phyloP scores from a whole-genome alignment of 2,797 vertebrate species.

The Diglossa cyanea region DNA sequence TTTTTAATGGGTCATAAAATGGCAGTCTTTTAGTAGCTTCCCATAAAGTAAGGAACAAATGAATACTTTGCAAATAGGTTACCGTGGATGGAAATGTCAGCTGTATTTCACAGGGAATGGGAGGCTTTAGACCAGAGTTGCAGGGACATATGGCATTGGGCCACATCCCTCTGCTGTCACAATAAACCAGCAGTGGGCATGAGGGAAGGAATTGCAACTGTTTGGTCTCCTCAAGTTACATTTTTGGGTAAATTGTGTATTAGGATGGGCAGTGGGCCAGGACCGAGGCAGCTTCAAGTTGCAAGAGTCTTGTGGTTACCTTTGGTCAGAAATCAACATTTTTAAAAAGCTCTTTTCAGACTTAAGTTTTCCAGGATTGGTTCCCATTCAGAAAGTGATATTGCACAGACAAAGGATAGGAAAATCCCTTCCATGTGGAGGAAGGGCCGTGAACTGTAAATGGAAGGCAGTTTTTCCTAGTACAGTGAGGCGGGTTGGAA shows the following conservation, averaged over 20 bases:
- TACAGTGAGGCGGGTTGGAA: neutral
- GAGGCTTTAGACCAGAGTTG: constrained; percentile 6
- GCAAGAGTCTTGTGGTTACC: neutral
- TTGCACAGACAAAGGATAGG: neutral
- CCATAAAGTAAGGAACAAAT: constrained; percentile 71
- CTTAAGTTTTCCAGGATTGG: neutral
- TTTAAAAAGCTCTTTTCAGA: neutral
- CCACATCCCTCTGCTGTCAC: neutral
- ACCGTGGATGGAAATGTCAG: constrained; percentile 69
- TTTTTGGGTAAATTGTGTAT: neutral
- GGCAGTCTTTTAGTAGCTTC: constrained; percentile 68
- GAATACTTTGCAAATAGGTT: constrained; percentile 72
- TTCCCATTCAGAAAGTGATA: neutral
- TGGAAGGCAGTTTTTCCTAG: neutral
- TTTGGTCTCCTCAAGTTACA: neutral
- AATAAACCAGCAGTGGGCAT: neutral
- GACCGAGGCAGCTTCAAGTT: neutral
- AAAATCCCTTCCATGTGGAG: neutral
- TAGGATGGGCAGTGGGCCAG: neutral
- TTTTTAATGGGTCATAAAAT: constrained; percentile 77
- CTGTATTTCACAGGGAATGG: constrained; percentile 60
- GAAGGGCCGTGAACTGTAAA: neutral
- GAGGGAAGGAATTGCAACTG: neutral
- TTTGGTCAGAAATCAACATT: neutral
- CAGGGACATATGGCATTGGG: neutral